Base-by-base conservation (phyloP, 2,113 vertebrate species). In the Mola mola region DNA sequence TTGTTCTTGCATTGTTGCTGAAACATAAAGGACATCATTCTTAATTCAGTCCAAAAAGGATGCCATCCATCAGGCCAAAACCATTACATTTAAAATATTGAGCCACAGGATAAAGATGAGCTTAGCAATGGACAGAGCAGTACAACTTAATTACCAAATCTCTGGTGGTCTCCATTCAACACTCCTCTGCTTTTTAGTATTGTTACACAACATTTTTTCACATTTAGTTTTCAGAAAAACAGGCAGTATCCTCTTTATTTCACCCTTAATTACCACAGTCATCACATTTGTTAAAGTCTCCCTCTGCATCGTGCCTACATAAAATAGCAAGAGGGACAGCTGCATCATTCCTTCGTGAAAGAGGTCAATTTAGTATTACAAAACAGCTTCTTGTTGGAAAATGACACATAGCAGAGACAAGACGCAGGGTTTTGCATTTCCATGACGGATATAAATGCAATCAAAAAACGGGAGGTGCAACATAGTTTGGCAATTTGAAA, bases 181-280 rank as follows among this genome's bases (percentile, higher is more conserved):
- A 33, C 29, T 53, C 33, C 22, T 56, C 50, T 62, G 56, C 55
- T 52, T 66, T 71, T 72, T 64, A 48, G 20, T 59, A 19, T 62
- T 15, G 29, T 74, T 68, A 59, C 37, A 80, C 50, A 58, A 57
- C 26, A 48, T 63, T 66, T 46, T 51, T 67, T 49, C 28, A 55
- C 40, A 12, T 58, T 58, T 13, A 42, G 21, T 51, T 59, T 21
- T 40, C 55, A n/a, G 29, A 49, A 16, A 48, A 55, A 44, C 37
- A 70, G 34, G 64, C 63, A 72, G 33, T 41, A 40, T 17, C 29
- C 17, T 31, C 26, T 20, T 7, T 12, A 15, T 51, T 63, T 67
- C 44, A 20, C 44, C 26, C 58, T 58, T 55, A 57, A 77, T 66
- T 63, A 64, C 20, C 68, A 67, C 41, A 70, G 56, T 63, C 48